Evolutionary conservation across 2,797 vertebrate species (phyloP).

Genomic region (Acanthornis magna): DNA sequence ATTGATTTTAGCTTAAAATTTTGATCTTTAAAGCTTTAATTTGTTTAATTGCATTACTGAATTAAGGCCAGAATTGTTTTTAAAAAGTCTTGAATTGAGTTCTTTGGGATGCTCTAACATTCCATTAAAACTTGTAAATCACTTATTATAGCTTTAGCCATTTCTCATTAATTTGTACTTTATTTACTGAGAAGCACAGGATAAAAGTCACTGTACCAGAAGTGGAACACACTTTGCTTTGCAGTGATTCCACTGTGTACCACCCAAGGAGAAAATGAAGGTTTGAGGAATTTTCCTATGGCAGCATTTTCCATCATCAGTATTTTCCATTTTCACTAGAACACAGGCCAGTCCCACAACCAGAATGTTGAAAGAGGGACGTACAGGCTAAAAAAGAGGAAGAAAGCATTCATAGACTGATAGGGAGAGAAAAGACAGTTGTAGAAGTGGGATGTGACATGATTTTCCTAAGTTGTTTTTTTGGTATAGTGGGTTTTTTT

Average conservation of each 20-base stretch:
- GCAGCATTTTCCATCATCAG: neutral
- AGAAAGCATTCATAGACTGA: neutral
- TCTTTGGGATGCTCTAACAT: neutral
- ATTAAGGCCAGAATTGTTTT: neutral
- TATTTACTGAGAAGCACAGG: neutral
- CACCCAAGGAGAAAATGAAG: neutral
- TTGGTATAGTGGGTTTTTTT: neutral
- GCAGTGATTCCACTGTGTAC: neutral
- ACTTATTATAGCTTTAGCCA: neutral
- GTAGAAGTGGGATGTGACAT: neutral
- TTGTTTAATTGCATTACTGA: constrained; percentile 27
- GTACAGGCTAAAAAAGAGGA: neutral
- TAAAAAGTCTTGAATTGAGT: neutral
- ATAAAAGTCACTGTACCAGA: neutral
- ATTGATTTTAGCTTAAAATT: constrained; percentile 9
- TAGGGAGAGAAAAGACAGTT: neutral
- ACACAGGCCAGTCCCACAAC: neutral
- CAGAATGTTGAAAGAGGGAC: neutral
- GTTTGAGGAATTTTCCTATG: neutral
- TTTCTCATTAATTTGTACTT: neutral
- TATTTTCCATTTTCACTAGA: neutral
- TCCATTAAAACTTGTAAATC: constrained; percentile 1
- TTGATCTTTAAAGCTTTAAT: neutral
- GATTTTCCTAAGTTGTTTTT: neutral
- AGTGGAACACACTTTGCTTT: neutral